phyloP scores from a whole-genome alignment of 2,888 invertebrate species.

The Hermaeophaga mercurialis region DNA sequence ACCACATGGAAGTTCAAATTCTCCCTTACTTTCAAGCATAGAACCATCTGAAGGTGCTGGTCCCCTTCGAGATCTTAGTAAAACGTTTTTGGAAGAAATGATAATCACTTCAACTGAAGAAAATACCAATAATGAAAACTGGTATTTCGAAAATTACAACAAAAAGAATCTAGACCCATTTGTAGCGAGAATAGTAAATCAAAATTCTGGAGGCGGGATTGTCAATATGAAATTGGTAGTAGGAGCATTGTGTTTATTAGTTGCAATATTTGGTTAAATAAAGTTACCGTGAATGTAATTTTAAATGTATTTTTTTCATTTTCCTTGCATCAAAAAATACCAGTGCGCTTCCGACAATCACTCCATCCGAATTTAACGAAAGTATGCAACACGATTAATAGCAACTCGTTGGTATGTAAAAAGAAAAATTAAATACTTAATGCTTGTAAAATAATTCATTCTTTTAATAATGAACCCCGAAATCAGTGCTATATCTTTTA shows the following conservation, averaged over 20 bases:
- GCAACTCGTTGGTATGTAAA: too few relatives aligned
- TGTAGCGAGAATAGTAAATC: conserved; percentile 34
- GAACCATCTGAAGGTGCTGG: conserved; percentile 31
- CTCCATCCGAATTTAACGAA: too few relatives aligned
- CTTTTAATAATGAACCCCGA: too few relatives aligned
- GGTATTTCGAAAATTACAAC: conserved; percentile 89
- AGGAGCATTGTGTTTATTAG: background rate
- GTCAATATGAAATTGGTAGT: background rate
- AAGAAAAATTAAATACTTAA: too few relatives aligned
- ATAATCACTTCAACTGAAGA: conserved; percentile 22
- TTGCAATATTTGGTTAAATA: background rate
- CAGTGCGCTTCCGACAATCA: too few relatives aligned
- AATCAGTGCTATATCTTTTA: too few relatives aligned
- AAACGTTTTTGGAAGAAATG: conserved; percentile 49
- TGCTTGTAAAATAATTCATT: too few relatives aligned
- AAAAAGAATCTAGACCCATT: conserved; percentile 64
- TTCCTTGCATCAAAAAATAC: background rate
- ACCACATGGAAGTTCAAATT: conserved; percentile 48
- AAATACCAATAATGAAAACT: conserved; percentile 62
- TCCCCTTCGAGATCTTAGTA: conserved; percentile 55
- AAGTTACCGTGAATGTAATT: background rate
- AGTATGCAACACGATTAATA: too few relatives aligned
- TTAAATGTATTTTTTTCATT: background rate
- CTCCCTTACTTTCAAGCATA: conserved; percentile 38
- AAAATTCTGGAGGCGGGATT: background rate